Conservation (phyloP, 2,888 invertebrate species). For the Poecilobothrus nobilitatus region DNA sequence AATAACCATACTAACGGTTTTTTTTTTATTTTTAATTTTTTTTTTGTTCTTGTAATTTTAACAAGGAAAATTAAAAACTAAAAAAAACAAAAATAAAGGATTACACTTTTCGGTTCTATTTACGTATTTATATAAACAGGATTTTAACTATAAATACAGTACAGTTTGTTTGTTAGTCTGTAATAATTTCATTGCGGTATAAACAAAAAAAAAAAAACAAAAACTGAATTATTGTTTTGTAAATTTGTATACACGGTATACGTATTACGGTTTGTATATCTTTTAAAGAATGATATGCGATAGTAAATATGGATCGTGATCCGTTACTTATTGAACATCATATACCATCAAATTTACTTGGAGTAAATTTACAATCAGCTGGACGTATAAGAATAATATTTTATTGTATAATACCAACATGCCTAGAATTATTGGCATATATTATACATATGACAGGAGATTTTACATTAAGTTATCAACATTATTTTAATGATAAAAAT, state of each 20-base stretch:
- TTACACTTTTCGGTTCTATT: background rate
- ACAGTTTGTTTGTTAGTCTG: too few relatives aligned
- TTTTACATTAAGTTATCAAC: constrained; percentile 55
- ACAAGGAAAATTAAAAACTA: background rate
- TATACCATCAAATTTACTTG: constrained; percentile 36
- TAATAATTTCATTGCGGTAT: too few relatives aligned
- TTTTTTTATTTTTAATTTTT: background rate
- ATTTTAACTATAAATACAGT: too few relatives aligned
- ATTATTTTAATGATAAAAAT: constrained; percentile 51
- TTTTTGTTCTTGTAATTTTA: too few relatives aligned
- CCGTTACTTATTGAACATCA: background rate
- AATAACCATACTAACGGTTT: background rate
- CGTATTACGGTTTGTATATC: background rate
- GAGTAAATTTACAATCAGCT: constrained; percentile 34
- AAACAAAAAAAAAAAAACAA: too few relatives aligned
- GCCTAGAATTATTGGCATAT: constrained; percentile 55
- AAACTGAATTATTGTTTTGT: too few relatives aligned
- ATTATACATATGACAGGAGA: constrained; percentile 60
- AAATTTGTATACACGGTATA: background rate
- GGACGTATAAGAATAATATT: constrained; percentile 38
- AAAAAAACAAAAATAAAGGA: background rate
- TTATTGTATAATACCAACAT: constrained; percentile 48
- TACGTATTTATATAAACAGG: too few relatives aligned
- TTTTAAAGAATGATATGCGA: too few relatives aligned
- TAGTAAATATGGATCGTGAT: background rate